Percentiles rank a stretch among this genome's conserved stretches.
These are phyloP conservation scores for Vidua chalybeata DNA, from an alignment of 2,113 vertebrate genomes.

Conservation along the genomic window DNA sequence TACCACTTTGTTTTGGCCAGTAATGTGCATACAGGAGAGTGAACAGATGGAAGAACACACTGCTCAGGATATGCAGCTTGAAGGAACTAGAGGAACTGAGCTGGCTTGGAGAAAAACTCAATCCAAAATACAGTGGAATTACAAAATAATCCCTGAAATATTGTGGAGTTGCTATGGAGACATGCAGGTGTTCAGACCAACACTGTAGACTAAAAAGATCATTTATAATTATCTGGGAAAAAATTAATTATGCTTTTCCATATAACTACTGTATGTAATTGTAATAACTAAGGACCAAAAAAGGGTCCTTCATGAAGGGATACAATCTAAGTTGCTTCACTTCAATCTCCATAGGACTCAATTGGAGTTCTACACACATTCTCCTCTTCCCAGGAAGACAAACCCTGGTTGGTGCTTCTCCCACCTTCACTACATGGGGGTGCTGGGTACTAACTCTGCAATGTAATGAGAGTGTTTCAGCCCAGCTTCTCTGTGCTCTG, in stretches of 20 bases:
- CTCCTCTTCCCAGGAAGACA: background rate
- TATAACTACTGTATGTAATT: background rate
- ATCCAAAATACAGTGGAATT: background rate
- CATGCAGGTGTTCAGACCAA: background rate
- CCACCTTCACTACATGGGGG: background rate
- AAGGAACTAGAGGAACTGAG: background rate
- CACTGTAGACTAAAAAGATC: background rate
- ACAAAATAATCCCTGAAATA: background rate
- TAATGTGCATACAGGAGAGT: background rate
- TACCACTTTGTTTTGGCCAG: background rate
- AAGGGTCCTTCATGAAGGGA: background rate
- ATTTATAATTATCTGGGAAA: background rate
- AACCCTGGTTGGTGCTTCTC: background rate
- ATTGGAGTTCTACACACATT: background rate
- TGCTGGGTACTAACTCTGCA: background rate
- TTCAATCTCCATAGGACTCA: background rate
- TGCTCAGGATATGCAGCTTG: background rate
- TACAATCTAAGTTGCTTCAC: background rate
- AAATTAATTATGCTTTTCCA: background rate
- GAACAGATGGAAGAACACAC: background rate
- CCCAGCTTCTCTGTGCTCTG: background rate
- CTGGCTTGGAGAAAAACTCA: background rate
- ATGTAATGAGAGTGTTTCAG: background rate
- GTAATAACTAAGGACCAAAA: background rate
- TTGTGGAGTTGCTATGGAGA: slow-evolving; percentile 22